Base-by-base conservation (phyloP, 2,888 invertebrate genomes). In the Tenthredo scrophulariae region DNA sequence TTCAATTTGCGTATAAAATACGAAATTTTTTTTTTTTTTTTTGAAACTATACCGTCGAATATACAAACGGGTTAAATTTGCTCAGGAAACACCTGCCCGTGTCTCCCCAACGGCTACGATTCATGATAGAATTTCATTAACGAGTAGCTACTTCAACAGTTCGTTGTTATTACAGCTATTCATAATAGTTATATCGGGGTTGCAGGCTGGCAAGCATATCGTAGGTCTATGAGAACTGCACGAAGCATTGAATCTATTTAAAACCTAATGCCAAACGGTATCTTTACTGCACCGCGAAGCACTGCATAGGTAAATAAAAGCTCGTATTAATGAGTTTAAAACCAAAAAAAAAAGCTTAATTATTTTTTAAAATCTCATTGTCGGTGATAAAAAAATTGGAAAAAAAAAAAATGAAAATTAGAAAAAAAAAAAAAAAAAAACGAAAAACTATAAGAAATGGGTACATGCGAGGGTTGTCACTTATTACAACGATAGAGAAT, bases 151-250 rank as follows among this genome's bases (percentile, higher is more conserved):
- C 80, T 80, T 80, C 58, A 80, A 80, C 80, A 80, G 80, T 62
- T 62, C 80, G 80, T 80, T 92, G 91, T 92, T 92, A 91, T 92
- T 91, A 92, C 90, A 92, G 91, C 90, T 90, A 91, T 90, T 92
- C 92, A 92, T 92, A 92, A 92, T 91, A 89, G 90, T 89, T 88
- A 89, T 80, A 80, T 80, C 80, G 37, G 62, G 40, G n/a, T 86
- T 88, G 87, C 89, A 90, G 91, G 89, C 89, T 90, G 91, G 89
- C 90, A 88, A 88, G 86, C 88, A 88, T 88, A 87, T 89, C 87
- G 86, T 50, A 18, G 4, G 3, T 62, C 40, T 80, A 37, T 80
- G 58, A 80, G 62, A 80, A 62, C 58, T 37, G 37, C n/a, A 80
- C 80, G 58, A 58, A 80, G 80, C 58, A 80, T 80, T 80, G 58